These are phyloP conservation scores for Leptinotarsa peninsularis DNA, from an alignment of 2,888 invertebrate species.

Conservation along the genomic window DNA sequence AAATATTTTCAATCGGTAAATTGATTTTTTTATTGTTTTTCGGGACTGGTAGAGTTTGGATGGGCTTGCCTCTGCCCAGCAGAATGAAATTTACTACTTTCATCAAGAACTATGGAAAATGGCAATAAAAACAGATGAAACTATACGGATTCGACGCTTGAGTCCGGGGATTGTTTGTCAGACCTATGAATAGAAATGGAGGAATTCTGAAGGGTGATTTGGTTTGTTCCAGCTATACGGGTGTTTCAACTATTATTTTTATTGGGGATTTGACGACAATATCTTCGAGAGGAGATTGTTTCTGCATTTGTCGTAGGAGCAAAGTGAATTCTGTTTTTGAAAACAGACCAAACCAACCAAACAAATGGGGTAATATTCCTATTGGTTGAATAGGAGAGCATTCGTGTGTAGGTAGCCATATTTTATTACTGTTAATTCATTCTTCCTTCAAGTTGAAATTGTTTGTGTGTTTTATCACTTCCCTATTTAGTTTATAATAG, in stretches of 20 bases:
- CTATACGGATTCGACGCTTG: conserved; percentile 36
- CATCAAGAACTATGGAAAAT: conserved; percentile 51
- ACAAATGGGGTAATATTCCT: too few relatives aligned
- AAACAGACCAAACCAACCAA: too few relatives aligned
- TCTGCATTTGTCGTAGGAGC: conserved; percentile 1
- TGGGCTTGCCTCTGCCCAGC: conserved; percentile 38
- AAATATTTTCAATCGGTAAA: conserved; percentile 60
- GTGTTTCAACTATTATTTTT: neutral
- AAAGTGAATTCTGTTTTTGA: neutral
- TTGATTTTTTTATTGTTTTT: conserved; percentile 57
- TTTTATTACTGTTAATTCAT: too few relatives aligned
- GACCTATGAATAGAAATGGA: conserved; percentile 9
- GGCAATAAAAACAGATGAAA: conserved; percentile 50
- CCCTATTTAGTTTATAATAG: too few relatives aligned
- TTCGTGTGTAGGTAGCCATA: too few relatives aligned
- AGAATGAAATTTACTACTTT: conserved; percentile 50
- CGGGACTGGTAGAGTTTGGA: conserved; percentile 43
- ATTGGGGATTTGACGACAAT: neutral
- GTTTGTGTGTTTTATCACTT: too few relatives aligned
- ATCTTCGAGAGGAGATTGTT: neutral
- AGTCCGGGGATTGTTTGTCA: neutral
- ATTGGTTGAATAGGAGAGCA: too few relatives aligned
- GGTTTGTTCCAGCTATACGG: neutral
- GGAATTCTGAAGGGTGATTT: neutral
- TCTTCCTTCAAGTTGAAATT: too few relatives aligned